A percentile compares a stretch with the other conserved stretches of the same genome.
phyloP scores from a whole-genome alignment of 2,888 invertebrate genomes.

The Caenorhabditis macrosperma region DNA sequence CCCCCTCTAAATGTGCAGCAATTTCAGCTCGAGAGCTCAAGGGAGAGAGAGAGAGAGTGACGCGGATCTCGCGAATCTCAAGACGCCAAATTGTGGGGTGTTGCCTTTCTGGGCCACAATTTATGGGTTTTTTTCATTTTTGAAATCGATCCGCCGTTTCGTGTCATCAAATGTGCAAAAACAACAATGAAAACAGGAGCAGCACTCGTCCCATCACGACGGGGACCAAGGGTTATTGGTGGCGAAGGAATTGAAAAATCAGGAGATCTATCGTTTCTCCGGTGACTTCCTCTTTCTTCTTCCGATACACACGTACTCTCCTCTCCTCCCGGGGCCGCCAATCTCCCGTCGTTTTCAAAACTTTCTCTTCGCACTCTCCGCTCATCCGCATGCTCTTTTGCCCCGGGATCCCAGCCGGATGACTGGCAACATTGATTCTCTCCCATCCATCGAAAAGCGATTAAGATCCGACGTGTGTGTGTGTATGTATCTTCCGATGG shows the following conservation, averaged over 20 bases:
- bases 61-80: not conserved
- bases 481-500: slow-evolving; percentile 27
- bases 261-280: slow-evolving; percentile 30
- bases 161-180: not conserved
- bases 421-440: slow-evolving; percentile 47
- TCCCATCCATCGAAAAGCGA: slow-evolving; percentile 50
- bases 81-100: slow-evolving; percentile 5
- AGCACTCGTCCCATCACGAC: not conserved
- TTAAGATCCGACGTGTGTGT: slow-evolving; percentile 40
- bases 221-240: not conserved
- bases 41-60: too few relatives aligned
- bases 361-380: slow-evolving; percentile 23
- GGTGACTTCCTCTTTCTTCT: slow-evolving; percentile 19
- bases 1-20: not conserved
- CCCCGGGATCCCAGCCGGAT: slow-evolving; percentile 18
- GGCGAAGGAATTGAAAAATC: not conserved
- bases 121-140: slow-evolving; percentile 11
- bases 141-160: not conserved
- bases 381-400: slow-evolving; percentile 22
- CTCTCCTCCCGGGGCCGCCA: not conserved
- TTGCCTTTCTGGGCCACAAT: not conserved
- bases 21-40: not conserved
- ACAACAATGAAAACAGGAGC: not conserved
- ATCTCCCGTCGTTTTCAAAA: slow-evolving; percentile 9
- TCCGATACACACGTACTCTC: slow-evolving; percentile 38